Percentiles rank a stretch among this genome's conserved stretches.
Evolutionary conservation across 2,113 vertebrate genomes (phyloP).

Genomic region (Galeopterus variegatus): DNA sequence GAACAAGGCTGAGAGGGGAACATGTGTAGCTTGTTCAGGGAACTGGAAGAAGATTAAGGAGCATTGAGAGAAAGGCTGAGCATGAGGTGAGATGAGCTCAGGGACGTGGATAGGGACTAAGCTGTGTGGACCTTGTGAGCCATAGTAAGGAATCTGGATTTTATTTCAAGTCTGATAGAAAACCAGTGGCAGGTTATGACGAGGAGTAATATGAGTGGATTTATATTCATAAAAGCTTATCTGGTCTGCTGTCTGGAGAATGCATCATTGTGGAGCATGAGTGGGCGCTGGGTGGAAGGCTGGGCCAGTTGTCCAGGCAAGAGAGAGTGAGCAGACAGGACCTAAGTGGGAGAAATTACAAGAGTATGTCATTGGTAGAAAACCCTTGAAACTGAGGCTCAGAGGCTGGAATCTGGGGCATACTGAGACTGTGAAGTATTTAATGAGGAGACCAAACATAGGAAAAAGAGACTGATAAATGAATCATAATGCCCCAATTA

Average conservation of each 20-base stretch:
- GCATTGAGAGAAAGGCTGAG: not conserved
- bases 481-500: rapidly evolving
- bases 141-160: not conserved
- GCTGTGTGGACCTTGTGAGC: not conserved
- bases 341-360: not conserved
- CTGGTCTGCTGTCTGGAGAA: not conserved
- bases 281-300: not conserved
- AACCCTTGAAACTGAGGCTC: not conserved
- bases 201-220: not conserved
- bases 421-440: not conserved
- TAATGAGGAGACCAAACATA: not conserved
- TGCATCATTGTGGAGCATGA: not conserved
- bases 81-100: not conserved
- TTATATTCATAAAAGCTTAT: not conserved
- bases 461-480: not conserved
- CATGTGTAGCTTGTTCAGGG: not conserved
- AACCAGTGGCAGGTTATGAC: not conserved
- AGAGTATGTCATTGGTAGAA: not conserved
- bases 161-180: not conserved
- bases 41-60: not conserved
- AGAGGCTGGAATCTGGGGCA: not conserved
- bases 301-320: not conserved
- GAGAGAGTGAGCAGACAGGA: not conserved
- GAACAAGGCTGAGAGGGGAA: not conserved
- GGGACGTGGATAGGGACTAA: not conserved